phyloP scores from a whole-genome alignment of 2,888 invertebrate species.

The Augiades crinisus region DNA sequence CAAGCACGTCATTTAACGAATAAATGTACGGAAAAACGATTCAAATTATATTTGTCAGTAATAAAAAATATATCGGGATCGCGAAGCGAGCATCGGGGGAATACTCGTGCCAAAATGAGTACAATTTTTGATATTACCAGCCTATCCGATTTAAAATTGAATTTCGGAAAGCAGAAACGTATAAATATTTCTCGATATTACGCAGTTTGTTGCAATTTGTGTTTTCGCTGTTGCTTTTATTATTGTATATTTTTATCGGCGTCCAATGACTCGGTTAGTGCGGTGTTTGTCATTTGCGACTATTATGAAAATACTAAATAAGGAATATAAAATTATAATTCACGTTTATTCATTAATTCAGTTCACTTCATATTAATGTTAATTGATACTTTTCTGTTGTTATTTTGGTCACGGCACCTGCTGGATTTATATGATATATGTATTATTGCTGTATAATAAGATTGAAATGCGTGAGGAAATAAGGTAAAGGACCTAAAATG shows the following conservation, averaged over 20 bases:
- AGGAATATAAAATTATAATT: too few species aligned
- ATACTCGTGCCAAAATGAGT: constrained; percentile 25
- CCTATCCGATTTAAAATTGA: constrained; percentile 25
- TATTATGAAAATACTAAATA: too few species aligned
- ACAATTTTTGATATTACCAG: constrained; percentile 25
- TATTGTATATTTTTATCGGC: not conserved
- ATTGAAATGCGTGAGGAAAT: too few species aligned
- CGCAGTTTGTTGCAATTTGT: constrained; percentile 15
- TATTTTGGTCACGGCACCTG: too few species aligned
- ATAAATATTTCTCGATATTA: constrained; percentile 20
- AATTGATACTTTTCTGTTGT: too few species aligned
- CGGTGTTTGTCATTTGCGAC: too few species aligned
- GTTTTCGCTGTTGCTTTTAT: constrained; percentile 3
- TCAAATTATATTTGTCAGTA: constrained; percentile 27
- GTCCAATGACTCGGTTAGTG: not conserved
- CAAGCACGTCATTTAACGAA: not conserved
- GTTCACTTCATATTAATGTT: too few species aligned
- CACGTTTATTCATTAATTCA: too few species aligned
- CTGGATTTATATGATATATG: too few species aligned
- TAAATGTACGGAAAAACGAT: constrained; percentile 24
- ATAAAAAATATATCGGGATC: constrained; percentile 27
- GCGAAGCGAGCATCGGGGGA: constrained; percentile 14
- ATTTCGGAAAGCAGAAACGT: constrained; percentile 13
- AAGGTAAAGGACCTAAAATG: too few species aligned
- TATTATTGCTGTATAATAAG: too few species aligned